Conservation (phyloP, 2,113 vertebrate species). For the Coryphaenoides rupestris region DNA sequence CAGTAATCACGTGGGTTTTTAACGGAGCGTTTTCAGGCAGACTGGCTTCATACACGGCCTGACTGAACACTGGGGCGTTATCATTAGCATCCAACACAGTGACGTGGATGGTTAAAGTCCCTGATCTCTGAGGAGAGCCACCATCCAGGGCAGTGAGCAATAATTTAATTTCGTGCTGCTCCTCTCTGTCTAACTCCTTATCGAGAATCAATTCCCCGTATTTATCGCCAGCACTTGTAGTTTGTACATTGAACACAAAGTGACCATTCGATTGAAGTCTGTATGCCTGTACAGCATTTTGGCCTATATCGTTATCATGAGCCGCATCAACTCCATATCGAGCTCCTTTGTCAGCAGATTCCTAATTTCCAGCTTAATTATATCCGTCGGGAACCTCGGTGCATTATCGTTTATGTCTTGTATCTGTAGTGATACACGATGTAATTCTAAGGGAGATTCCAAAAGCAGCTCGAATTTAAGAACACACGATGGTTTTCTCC, state of each 20-base stretch:
- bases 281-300: slow-evolving; percentile 49
- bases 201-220: slow-evolving; percentile 41
- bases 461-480: slow-evolving; percentile 69
- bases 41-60: slow-evolving; percentile 44
- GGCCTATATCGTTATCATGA: slow-evolving; percentile 53
- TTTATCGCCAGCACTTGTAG: slow-evolving; percentile 55
- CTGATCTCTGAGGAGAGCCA: slow-evolving; percentile 40
- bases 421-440: slow-evolving; percentile 59
- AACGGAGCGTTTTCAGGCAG: slow-evolving; percentile 50
- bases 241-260: slow-evolving; percentile 35
- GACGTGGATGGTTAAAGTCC: slow-evolving; percentile 34
- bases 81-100: slow-evolving; percentile 47
- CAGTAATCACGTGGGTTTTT: slow-evolving; percentile 39
- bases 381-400: slow-evolving; percentile 30
- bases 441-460: slow-evolving; percentile 69
- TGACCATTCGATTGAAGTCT: slow-evolving; percentile 34
- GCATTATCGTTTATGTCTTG: slow-evolving; percentile 75
- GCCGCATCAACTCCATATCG: slow-evolving; percentile 65
- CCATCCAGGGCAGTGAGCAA: slow-evolving; percentile 43
- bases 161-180: slow-evolving; percentile 19
- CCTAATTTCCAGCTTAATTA: slow-evolving; percentile 59
- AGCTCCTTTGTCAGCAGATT: slow-evolving; percentile 55
- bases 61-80: slow-evolving; percentile 48
- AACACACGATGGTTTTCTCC: slow-evolving; percentile 52
- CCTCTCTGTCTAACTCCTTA: slow-evolving; percentile 36